phyloP scores from a whole-genome alignment of 2,797 vertebrate species.

The Esox masquinongy region DNA sequence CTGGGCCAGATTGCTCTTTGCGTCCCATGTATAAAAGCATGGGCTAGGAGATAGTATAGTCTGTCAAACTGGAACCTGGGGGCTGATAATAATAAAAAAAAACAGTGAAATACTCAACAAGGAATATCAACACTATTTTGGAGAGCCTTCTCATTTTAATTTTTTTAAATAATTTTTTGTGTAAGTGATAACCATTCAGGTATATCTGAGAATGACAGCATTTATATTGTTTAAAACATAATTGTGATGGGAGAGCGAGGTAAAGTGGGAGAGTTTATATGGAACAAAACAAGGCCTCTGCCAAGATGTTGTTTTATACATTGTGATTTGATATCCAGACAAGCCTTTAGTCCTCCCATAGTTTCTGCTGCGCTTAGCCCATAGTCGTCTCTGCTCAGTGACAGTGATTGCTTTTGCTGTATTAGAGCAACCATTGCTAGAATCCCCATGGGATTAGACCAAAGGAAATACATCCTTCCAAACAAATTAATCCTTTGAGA shows the following conservation, averaged over 20 bases:
- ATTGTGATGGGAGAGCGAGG: background rate
- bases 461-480: conserved; percentile 31
- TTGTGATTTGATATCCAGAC: background rate
- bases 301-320: background rate
- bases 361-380: background rate
- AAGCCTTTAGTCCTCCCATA: background rate
- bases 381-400: conserved; percentile 1
- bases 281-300: background rate
- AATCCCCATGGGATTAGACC: conserved; percentile 11
- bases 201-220: background rate
- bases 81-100: background rate
- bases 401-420: background rate
- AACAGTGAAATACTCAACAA: background rate
- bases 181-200: background rate
- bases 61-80: background rate
- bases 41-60: background rate
- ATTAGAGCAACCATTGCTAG: background rate
- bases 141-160: background rate
- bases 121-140: background rate
- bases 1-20: conserved; percentile 13
- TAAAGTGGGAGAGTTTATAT: background rate
- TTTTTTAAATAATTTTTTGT: background rate
- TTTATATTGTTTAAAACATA: background rate
- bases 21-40: conserved; percentile 22
- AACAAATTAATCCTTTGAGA: conserved; percentile 8